These are phyloP conservation scores for Nowickia ferox DNA, from an alignment of 2,888 invertebrate species.

Conservation along the genomic window DNA sequence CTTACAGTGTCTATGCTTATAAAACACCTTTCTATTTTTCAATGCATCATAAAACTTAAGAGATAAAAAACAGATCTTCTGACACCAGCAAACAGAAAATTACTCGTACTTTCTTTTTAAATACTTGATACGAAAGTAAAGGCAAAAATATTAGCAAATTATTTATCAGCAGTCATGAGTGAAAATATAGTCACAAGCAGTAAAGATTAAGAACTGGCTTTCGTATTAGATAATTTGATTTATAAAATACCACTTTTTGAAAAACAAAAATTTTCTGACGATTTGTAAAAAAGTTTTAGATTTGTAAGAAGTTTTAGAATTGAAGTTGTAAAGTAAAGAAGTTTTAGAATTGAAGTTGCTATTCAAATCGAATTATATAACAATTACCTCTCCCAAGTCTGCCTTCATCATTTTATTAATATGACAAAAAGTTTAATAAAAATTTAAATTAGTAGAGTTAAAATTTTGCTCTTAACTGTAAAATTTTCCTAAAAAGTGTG, in stretches of 20 bases:
- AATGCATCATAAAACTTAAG: conserved; percentile 59
- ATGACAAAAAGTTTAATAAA: no score
- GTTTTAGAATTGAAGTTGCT: no score
- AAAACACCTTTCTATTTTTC: conserved; percentile 68
- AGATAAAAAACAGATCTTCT: conserved; percentile 37
- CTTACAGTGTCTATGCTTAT: conserved; percentile 57
- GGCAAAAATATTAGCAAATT: conserved; percentile 40
- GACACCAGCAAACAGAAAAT: conserved; percentile 51
- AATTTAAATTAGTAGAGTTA: not conserved
- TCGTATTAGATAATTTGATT: no score
- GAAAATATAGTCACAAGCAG: not conserved
- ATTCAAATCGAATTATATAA: no score
- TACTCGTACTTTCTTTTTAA: conserved; percentile 71
- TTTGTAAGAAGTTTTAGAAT: no score
- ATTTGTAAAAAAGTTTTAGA: no score
- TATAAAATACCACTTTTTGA: no score
- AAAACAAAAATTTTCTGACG: no score
- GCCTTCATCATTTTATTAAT: no score
- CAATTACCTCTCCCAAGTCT: no score
- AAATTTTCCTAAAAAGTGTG: conserved; percentile 33
- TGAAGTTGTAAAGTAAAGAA: no score
- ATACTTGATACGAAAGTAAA: conserved; percentile 57
- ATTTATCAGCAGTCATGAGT: conserved; percentile 20
- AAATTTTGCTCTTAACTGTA: conserved; percentile 31
- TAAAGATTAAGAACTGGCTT: not conserved